Percentiles rank a stretch among this genome's conserved stretches.
phyloP scores from a whole-genome alignment of 2,113 vertebrate species.

The human region GRCh38 chr17:29066501-29067000 shows the following conservation, averaged over 20 bases:
- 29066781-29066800: slow-evolving; percentile 41
- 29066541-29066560: background rate
- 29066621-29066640: slow-evolving; percentile 36
- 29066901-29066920: slow-evolving; percentile 67
- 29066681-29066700: background rate
- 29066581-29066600: background rate
- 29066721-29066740: background rate
- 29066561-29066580: background rate
- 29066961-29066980: slow-evolving; percentile 38
- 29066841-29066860: slow-evolving; percentile 51
- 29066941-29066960: background rate
- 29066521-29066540: background rate
- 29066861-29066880: slow-evolving; percentile 69
- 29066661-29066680: background rate
- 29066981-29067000: slow-evolving; percentile 34
- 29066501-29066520: slow-evolving; percentile 25
- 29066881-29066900: slow-evolving; percentile 54
- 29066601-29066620: background rate
- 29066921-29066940: background rate
- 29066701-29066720: background rate
- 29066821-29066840: slow-evolving; percentile 38
- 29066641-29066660: background rate
- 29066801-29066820: slow-evolving; percentile 64
- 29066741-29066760: background rate
- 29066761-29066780: background rate